These are phyloP conservation scores for Lepidurus couesii DNA, from an alignment of 1,140 invertebrate species.

Conservation along the genomic window DNA sequence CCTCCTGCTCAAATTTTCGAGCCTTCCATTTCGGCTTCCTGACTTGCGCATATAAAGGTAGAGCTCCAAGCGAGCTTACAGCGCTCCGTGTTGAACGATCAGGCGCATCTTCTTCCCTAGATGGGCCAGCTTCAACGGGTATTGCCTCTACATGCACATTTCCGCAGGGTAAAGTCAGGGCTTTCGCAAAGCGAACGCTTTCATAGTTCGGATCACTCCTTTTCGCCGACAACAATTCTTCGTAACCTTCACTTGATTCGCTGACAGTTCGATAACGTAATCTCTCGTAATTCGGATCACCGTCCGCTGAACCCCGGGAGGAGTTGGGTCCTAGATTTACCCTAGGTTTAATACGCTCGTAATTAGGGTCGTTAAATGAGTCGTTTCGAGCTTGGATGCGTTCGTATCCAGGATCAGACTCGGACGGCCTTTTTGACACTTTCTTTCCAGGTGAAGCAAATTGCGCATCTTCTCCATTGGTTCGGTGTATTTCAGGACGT, in stretches of 20 bases:
- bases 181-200: background rate
- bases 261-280: constrained; percentile 39
- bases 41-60: constrained; percentile 30
- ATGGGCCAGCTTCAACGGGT: background rate
- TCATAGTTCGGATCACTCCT: background rate
- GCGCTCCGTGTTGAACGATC: background rate
- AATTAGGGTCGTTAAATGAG: constrained; percentile 31
- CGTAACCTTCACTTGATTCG: background rate
- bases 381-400: constrained; percentile 29
- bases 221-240: background rate
- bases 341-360: constrained; percentile 26
- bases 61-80: background rate
- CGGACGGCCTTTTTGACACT: constrained; percentile 23
- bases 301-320: background rate
- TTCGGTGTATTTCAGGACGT: background rate
- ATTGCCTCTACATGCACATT: background rate
- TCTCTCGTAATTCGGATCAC: constrained; percentile 50
- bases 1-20: constrained; percentile 7
- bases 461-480: constrained; percentile 23
- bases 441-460: constrained; percentile 20
- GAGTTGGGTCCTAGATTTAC: constrained; percentile 16
- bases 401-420: constrained; percentile 34
- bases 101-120: background rate
- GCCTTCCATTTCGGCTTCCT: constrained; percentile 26
- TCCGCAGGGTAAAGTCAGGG: background rate